Conservation (phyloP, 2,797 vertebrate species). For the Propithecus perrieri region DNA sequence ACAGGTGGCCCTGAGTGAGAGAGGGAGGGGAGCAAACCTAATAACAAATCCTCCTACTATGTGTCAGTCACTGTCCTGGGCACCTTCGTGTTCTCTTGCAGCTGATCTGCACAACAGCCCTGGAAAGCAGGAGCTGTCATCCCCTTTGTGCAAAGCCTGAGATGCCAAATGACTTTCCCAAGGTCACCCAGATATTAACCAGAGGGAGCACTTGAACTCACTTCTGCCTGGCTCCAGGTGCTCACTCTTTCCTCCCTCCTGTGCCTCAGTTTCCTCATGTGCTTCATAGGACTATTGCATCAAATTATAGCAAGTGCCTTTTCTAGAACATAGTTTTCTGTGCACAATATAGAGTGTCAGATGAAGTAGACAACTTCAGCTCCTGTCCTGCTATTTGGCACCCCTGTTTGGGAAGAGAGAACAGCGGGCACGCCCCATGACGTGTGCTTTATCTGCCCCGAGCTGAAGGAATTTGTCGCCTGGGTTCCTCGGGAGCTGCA, state of each 20-base stretch:
- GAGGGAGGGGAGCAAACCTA: fast-evolving
- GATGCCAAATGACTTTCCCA: neutral
- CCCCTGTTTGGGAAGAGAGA: neutral
- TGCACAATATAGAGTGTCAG: too few species aligned
- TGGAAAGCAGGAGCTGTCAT: fast-evolving
- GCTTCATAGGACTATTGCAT: neutral
- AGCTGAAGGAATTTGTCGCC: conserved; percentile 61
- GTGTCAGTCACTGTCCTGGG: neutral
- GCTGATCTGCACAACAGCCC: neutral
- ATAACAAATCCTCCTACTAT: neutral
- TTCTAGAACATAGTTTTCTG: neutral
- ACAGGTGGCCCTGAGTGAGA: neutral
- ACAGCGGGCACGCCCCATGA: neutral
- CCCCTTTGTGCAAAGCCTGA: neutral
- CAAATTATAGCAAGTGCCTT: neutral
- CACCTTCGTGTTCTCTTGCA: neutral
- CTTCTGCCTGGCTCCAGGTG: neutral
- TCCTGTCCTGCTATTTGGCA: neutral
- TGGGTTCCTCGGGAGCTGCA: conserved; percentile 46
- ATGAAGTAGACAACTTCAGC: neutral
- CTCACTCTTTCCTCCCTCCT: neutral
- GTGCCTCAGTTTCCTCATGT: conserved; percentile 9
- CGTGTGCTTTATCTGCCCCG: conserved; percentile 54
- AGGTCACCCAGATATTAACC: neutral
- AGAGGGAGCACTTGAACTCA: neutral